These are phyloP conservation scores for Romanogobio albipinnatus DNA, from an alignment of 2,113 vertebrate genomes.

Conservation along the genomic window DNA sequence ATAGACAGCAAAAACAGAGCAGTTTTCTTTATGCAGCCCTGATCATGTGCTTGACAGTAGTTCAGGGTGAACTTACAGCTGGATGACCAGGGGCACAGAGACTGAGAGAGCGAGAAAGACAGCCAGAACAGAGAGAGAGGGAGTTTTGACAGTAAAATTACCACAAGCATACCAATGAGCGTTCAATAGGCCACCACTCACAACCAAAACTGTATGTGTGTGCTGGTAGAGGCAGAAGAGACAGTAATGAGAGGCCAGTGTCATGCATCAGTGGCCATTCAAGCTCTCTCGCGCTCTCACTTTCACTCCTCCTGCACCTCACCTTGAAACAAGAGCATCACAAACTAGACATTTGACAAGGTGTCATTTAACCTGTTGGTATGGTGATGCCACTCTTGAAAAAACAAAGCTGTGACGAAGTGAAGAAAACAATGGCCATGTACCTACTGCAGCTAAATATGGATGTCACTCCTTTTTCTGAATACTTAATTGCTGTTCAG, in stretches of 20 bases:
- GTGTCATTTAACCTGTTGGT: conserved; percentile 89
- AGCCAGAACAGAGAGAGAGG: conserved; percentile 69
- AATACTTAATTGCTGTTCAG: not conserved
- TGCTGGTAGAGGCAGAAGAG: conserved; percentile 89
- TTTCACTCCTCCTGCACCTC: conserved; percentile 56
- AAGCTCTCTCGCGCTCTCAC: conserved; percentile 65
- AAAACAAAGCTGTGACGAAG: conserved; percentile 83
- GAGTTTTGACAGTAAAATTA: conserved; percentile 87
- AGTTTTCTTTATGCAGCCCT: conserved; percentile 83
- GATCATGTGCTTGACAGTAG: conserved; percentile 86
- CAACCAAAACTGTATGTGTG: conserved; percentile 67
- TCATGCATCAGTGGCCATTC: conserved; percentile 90
- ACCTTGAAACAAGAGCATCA: conserved; percentile 75
- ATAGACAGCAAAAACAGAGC: conserved; percentile 60
- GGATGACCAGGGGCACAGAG: conserved; percentile 85
- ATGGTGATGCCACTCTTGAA: conserved; percentile 76
- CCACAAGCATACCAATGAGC: conserved; percentile 85
- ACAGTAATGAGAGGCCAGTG: conserved; percentile 97
- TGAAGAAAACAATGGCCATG: conserved; percentile 50
- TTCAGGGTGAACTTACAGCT: conserved; percentile 87
- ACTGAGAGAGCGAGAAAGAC: conserved; percentile 27
- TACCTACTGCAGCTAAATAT: not conserved
- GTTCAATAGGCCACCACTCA: conserved; percentile 86
- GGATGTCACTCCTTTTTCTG: not conserved
- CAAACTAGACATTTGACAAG: conserved; percentile 80